phyloP scores from a whole-genome alignment of 2,113 vertebrate species.

The Aythya baeri region DNA sequence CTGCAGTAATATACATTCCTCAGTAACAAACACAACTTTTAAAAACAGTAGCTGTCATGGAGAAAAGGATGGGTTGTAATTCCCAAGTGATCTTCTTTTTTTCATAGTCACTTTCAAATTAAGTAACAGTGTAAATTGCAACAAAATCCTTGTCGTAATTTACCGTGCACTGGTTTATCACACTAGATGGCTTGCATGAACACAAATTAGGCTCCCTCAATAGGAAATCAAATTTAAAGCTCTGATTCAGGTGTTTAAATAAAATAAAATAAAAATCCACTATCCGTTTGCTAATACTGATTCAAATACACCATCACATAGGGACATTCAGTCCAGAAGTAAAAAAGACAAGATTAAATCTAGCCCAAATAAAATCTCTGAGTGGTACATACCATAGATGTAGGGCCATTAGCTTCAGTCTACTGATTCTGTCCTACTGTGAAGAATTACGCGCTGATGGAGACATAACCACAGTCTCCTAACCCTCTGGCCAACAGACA shows the following conservation, averaged over 20 bases:
- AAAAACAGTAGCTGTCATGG: background rate
- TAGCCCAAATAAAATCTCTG: background rate
- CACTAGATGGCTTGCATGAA: background rate
- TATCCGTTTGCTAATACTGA: background rate
- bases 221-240: background rate
- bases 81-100: background rate
- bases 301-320: background rate
- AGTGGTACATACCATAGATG: rapidly evolving
- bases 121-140: background rate
- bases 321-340: background rate
- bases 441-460: background rate
- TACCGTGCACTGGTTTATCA: background rate
- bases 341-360: background rate
- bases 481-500: background rate
- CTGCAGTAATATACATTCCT: background rate
- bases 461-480: background rate
- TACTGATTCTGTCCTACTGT: background rate
- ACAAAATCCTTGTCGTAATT: background rate
- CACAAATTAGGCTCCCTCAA: background rate
- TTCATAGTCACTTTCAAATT: background rate
- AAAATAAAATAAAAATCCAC: background rate
- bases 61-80: background rate
- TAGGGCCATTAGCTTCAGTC: background rate
- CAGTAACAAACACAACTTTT: background rate
- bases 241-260: background rate